Percentiles rank a stretch among this genome's conserved stretches.
These are phyloP conservation scores for Myzus persicae DNA, from an alignment of 1,140 invertebrate genomes.

Conservation along the genomic window DNA sequence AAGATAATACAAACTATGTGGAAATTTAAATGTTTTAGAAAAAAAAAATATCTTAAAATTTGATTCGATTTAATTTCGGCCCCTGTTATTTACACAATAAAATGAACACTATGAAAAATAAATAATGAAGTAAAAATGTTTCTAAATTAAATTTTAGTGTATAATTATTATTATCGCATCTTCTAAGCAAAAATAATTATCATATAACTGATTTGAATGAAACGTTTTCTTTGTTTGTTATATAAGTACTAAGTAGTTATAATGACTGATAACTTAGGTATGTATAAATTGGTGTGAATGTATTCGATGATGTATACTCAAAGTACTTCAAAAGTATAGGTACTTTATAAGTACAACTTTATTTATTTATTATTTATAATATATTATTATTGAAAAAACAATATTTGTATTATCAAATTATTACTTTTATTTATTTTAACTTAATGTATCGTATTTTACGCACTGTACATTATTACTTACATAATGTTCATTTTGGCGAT, in stretches of 20 bases:
- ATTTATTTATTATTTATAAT: too few relatives aligned
- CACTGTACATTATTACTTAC: background rate
- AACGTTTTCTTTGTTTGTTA: background rate
- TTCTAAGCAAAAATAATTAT: background rate
- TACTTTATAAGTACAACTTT: background rate
- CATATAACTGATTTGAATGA: background rate
- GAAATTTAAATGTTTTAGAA: background rate
- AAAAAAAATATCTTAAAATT: background rate
- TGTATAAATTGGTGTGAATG: too few relatives aligned
- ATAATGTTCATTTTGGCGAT: background rate
- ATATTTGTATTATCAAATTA: too few relatives aligned
- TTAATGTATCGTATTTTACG: background rate
- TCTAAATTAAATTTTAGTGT: background rate
- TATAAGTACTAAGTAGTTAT: too few relatives aligned
- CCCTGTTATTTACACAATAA: too few relatives aligned
- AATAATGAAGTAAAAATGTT: background rate
- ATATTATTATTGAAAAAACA: too few relatives aligned
- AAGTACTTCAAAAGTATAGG: background rate
- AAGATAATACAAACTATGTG: background rate
- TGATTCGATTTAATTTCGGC: background rate
- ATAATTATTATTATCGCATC: background rate
- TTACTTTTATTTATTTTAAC: too few relatives aligned
- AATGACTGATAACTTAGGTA: background rate
- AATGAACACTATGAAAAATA: too few relatives aligned
- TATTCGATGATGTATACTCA: too few relatives aligned